Conservation (phyloP, 2,797 vertebrate genomes). For the Ceyx erithaca region DNA sequence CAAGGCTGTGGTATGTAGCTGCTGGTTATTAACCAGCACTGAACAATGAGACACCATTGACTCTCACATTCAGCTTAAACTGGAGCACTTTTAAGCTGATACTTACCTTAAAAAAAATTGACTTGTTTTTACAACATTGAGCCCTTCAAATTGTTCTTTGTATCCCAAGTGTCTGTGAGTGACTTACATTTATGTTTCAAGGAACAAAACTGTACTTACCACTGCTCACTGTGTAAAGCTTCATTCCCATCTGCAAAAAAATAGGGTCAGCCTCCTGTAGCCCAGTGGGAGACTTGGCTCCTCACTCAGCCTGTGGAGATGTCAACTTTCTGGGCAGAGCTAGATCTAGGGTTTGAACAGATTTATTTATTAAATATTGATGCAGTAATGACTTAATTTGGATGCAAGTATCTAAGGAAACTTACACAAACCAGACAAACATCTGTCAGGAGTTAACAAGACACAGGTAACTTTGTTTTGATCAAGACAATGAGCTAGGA, state of each 20-base stretch:
- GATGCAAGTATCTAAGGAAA: not conserved
- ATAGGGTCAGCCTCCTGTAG: not conserved
- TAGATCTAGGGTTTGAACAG: not conserved
- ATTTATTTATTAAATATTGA: constrained; percentile 4
- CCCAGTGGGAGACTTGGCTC: not conserved
- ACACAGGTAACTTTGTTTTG: not conserved
- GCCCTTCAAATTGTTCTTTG: not conserved
- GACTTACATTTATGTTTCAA: not conserved
- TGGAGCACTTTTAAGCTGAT: not conserved
- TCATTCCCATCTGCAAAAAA: not conserved
- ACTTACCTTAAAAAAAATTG: not conserved
- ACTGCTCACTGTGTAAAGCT: not conserved
- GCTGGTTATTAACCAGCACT: not conserved
- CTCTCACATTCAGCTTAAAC: not conserved
- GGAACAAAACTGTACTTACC: not conserved
- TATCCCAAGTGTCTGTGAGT: not conserved
- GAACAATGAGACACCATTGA: not conserved
- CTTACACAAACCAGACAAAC: not conserved
- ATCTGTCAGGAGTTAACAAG: not conserved
- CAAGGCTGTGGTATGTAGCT: not conserved
- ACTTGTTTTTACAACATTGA: not conserved
- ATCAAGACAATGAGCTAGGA: not conserved
- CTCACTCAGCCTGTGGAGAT: not conserved
- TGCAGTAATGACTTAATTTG: not conserved
- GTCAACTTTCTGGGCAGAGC: not conserved